A percentile compares a stretch with the other conserved stretches of the same genome.
Conservation (phyloP, 2,113 vertebrate genomes). For the Apodemus sylvaticus region DNA sequence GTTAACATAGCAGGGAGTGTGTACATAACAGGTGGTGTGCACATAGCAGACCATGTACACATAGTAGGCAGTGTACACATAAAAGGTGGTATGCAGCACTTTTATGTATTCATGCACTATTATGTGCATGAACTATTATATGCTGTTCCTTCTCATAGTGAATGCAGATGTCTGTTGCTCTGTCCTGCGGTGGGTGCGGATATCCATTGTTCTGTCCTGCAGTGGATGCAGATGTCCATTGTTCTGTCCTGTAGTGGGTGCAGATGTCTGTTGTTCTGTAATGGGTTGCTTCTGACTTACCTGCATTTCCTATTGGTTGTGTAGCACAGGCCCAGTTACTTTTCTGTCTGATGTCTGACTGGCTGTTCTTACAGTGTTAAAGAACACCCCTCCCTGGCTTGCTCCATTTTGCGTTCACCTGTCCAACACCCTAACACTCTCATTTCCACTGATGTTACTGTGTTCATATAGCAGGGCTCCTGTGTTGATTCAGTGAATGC, state of each 20-base stretch:
- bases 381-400: too few relatives aligned
- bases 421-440: too few relatives aligned
- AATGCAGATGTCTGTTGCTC: too few relatives aligned
- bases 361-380: not conserved
- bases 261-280: not conserved
- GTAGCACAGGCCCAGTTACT: not conserved
- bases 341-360: not conserved
- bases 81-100: too few relatives aligned
- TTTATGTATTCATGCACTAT: not conserved
- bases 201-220: too few relatives aligned
- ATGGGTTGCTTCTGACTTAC: not conserved
- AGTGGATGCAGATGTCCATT: not conserved
- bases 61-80: too few relatives aligned
- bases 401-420: not conserved
- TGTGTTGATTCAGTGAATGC: not conserved
- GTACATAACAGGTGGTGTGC: too few relatives aligned
- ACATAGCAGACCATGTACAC: too few relatives aligned
- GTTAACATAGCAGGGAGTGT: not conserved
- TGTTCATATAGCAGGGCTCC: not conserved
- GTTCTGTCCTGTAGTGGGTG: not conserved
- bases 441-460: not conserved
- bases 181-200: too few relatives aligned
- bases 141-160: too few relatives aligned
- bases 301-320: not conserved
- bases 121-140: too few relatives aligned